phyloP scores from a whole-genome alignment of 2,888 invertebrate species.

The Lasius platythorax region DNA sequence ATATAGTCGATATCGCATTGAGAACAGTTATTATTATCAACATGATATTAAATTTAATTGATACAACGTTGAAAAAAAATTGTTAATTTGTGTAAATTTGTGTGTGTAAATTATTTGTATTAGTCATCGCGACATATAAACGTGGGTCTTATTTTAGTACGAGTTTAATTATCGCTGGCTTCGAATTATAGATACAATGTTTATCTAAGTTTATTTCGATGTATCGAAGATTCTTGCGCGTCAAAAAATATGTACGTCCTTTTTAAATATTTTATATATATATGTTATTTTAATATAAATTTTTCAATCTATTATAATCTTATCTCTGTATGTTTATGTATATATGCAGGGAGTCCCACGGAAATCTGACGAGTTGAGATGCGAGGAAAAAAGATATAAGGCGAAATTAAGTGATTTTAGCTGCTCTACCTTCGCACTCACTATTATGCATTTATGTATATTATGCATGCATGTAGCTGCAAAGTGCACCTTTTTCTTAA shows the following conservation, averaged over 20 bases:
- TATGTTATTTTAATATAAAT: constrained; percentile 42
- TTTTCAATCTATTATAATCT: constrained; percentile 19
- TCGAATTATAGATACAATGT: constrained; percentile 7
- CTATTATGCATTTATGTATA: not conserved
- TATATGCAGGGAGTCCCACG: not conserved
- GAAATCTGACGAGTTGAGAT: not conserved
- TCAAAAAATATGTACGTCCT: constrained; percentile 29
- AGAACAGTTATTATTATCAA: not conserved
- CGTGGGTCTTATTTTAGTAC: constrained; percentile 15
- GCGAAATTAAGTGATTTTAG: not conserved
- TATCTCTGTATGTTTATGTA: not conserved
- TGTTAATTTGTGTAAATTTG: constrained; percentile 33
- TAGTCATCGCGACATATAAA: not conserved
- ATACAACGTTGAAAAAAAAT: not conserved
- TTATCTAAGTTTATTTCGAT: constrained; percentile 13
- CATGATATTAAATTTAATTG: constrained; percentile 17
- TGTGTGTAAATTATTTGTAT: constrained; percentile 30
- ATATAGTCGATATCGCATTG: constrained; percentile 14
- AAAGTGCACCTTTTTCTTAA: not conserved
- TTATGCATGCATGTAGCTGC: not conserved
- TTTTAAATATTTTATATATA: constrained; percentile 44
- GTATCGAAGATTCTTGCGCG: not conserved
- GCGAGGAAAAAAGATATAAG: not conserved
- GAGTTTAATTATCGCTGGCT: constrained; percentile 16
- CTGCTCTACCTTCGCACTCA: not conserved